Base-by-base conservation (phyloP, 1,140 invertebrate species). In the Zaprionus ghesquierei region DNA sequence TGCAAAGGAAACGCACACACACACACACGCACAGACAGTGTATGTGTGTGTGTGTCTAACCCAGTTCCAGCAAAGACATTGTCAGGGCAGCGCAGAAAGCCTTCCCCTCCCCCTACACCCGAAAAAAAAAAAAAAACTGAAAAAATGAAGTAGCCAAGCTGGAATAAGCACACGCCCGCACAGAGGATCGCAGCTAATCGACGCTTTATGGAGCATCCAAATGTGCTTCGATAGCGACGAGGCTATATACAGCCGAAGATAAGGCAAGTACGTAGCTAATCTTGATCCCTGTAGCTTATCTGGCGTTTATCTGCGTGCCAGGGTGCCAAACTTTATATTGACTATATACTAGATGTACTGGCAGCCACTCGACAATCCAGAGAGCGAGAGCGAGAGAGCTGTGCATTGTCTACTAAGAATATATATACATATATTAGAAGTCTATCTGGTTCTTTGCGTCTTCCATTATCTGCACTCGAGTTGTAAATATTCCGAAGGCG, bases 121-220 rank as follows among this genome's bases (percentile, higher is more conserved):
- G n/a, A n/a, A n/a, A 5, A 49, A 31, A 49, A 41, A 38, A 38
- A 38, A 2, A 15, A 38, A 38, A 29, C n/a, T n/a, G 2, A 33
- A 33, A 31, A 31, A 31, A 33, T 12, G n/a, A 41, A 27, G 44
- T 60, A 50, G 58, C 44, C 27, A 4, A 49, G 18, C 54, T 35
- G 29, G n/a, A 58, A 29, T 41, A 62, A 75, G 70, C 69, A 65
- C 64, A 79, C 69, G n/a, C 13, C 22, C 23, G 5, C 27, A 41
- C 27, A 25, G 27, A 46, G 60, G 54, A 63, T n/a, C n/a, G n/a
- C n/a, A n/a, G 46, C 72, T 75, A 53, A 70, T 63, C 66, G 22
- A 59, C n/a, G n/a, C 29, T 86, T 79, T 87, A 86, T 86, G 69
- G 79, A 87, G 81, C 85, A 86, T 89, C 82, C 70, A 49, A n/a